phyloP scores from a whole-genome alignment of 1,140 invertebrate genomes.

The Drosophila pachea region DNA sequence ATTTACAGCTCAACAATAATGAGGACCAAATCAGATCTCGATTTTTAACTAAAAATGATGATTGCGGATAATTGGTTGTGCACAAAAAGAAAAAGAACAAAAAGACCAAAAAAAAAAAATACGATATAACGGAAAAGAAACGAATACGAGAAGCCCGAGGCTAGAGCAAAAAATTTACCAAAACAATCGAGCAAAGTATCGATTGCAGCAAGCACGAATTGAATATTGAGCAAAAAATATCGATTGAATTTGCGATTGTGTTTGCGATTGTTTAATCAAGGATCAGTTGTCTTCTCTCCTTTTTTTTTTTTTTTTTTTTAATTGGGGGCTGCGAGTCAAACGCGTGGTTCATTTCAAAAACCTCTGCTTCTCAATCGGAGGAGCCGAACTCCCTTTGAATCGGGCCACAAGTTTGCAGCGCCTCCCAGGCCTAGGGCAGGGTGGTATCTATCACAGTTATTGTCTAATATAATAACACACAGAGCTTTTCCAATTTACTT shows the following conservation, averaged over 20 bases:
- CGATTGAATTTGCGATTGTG: too few relatives aligned
- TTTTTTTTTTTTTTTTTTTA: background rate
- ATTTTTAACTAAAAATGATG: slow-evolving; percentile 78
- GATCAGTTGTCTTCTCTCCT: too few relatives aligned
- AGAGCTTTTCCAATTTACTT: slow-evolving; percentile 24
- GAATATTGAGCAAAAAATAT: background rate
- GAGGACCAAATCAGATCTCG: slow-evolving; percentile 71
- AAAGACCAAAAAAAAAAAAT: background rate
- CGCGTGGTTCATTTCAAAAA: slow-evolving; percentile 45
- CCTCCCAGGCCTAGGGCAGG: background rate
- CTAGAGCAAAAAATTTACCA: too few relatives aligned
- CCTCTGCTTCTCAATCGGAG: background rate
- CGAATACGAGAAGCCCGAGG: too few relatives aligned
- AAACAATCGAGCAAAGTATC: too few relatives aligned
- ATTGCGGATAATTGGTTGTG: slow-evolving; percentile 79
- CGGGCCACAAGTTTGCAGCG: slow-evolving; percentile 48
- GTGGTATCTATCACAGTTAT: background rate
- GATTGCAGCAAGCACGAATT: background rate
- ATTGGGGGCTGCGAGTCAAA: slow-evolving; percentile 9
- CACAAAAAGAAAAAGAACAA: slow-evolving; percentile 57
- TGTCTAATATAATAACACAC: slow-evolving; percentile 1
- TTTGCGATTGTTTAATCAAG: too few relatives aligned
- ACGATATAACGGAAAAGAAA: background rate
- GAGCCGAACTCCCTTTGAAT: slow-evolving; percentile 29
- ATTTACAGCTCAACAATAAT: slow-evolving; percentile 52